Conservation (phyloP, 2,797 vertebrate species). For the Halcyon chelicuti region DNA sequence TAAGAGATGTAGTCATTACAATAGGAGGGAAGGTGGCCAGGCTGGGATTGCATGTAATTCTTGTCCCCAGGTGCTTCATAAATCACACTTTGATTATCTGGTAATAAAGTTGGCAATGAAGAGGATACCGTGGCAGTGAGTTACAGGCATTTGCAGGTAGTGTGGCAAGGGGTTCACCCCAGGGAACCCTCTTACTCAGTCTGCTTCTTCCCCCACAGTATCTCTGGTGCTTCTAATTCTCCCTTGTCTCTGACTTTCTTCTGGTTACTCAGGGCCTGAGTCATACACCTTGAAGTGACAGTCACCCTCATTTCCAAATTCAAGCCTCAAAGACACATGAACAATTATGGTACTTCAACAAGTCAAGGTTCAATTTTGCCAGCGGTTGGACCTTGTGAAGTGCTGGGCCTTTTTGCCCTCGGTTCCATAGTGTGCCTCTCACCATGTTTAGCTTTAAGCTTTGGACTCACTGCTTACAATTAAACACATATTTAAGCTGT, state of each 20-base stretch:
- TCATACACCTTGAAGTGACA: constrained; percentile 24
- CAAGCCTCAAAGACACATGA: background rate
- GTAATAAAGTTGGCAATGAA: background rate
- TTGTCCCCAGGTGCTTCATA: constrained; percentile 13
- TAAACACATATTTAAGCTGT: background rate
- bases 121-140: background rate
- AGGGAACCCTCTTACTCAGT: constrained; percentile 24
- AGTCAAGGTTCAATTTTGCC: background rate
- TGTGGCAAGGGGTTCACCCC: background rate
- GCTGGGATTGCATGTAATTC: background rate
- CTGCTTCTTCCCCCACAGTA: background rate
- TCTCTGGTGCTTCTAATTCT: background rate
- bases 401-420: background rate
- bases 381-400: background rate
- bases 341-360: background rate
- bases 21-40: background rate
- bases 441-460: background rate
- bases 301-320: constrained; percentile 30
- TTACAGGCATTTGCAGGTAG: background rate
- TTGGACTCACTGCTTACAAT: background rate
- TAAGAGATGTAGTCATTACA: background rate
- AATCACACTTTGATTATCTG: constrained; percentile 9
- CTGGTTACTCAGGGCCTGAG: constrained; percentile 30
- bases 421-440: background rate
- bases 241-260: constrained; percentile 1